Conservation (phyloP, 2,888 invertebrate genomes). For the Coelinius sp. region DNA sequence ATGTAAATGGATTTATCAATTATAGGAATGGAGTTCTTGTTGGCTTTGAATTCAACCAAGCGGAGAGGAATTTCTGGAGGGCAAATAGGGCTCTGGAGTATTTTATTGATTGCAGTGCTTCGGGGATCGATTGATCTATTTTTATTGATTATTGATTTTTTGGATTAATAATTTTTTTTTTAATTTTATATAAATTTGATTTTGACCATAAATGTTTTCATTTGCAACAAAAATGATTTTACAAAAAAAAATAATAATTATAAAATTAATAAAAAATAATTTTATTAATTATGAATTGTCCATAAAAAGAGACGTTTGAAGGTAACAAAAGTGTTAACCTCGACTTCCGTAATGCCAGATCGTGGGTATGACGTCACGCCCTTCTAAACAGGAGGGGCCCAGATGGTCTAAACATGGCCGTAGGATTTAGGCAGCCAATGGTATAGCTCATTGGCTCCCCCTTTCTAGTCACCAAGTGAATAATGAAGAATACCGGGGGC, state of each 20-base stretch:
- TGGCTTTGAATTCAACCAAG: no score
- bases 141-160: no score
- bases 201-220: no score
- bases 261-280: neutral
- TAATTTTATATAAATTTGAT: no score
- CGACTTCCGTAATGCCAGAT: conserved; percentile 50
- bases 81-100: no score
- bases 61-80: no score
- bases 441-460: conserved; percentile 42
- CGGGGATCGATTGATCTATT: no score
- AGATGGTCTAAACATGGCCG: conserved; percentile 67
- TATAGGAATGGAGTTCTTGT: no score
- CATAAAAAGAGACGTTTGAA: neutral
- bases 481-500: neutral
- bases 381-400: conserved; percentile 71
- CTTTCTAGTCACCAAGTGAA: conserved; percentile 38
- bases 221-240: neutral
- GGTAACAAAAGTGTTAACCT: conserved; percentile 47
- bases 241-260: neutral
- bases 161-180: no score
- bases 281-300: neutral
- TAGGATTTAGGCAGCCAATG: conserved; percentile 69
- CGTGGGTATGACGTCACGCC: conserved; percentile 67
- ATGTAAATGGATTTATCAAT: neutral
- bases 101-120: no score